phyloP scores from a whole-genome alignment of 2,113 vertebrate species.

The Dasyprocta punctata region DNA sequence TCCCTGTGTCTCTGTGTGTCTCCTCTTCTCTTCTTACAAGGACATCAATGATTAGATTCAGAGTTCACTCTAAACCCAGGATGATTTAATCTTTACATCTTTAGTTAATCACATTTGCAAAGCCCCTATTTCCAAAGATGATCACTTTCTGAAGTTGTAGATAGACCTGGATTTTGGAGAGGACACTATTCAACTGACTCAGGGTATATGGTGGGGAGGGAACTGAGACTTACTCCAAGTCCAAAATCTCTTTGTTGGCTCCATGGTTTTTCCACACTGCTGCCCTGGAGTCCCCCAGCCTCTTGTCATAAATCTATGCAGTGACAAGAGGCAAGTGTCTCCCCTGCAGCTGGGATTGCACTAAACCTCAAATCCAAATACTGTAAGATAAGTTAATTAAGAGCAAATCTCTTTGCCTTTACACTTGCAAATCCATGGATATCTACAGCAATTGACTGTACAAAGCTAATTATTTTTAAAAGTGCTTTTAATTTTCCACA shows the following conservation, averaged over 20 bases:
- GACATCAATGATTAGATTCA: background rate
- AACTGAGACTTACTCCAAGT: background rate
- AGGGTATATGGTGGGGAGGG: background rate
- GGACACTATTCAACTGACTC: background rate
- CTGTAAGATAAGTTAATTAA: conserved; percentile 73
- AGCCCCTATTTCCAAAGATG: background rate
- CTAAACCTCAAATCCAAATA: conserved; percentile 53
- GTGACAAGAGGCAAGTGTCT: background rate
- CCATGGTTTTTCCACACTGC: background rate
- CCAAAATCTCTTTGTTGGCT: background rate
- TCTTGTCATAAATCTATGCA: background rate
- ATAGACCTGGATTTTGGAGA: background rate
- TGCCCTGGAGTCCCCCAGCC: background rate
- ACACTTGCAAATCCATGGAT: conserved; percentile 61
- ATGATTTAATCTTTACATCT: background rate
- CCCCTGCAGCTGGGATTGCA: background rate
- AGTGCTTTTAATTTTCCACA: conserved; percentile 14
- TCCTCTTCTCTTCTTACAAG: background rate
- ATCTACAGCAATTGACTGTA: conserved; percentile 31
- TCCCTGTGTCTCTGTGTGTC: background rate
- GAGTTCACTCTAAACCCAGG: background rate
- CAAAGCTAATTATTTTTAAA: conserved; percentile 25
- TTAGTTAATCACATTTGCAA: background rate
- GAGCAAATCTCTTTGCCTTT: conserved; percentile 76
- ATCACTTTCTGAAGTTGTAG: background rate